These are phyloP conservation scores for Drosophila austrosaltans DNA, from an alignment of 2,888 invertebrate species.

Conservation along the genomic window DNA sequence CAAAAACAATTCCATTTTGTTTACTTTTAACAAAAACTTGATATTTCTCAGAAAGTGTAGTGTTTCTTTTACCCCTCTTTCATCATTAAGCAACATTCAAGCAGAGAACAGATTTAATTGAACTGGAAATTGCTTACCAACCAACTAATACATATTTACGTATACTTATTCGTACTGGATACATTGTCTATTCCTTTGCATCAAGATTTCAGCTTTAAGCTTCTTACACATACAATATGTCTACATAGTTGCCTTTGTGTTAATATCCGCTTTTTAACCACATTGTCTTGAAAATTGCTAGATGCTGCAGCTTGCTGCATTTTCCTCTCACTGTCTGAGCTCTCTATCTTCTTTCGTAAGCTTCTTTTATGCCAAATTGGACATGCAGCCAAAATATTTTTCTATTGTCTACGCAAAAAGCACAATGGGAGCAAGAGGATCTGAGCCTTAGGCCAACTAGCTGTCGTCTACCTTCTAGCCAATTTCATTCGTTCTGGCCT, in stretches of 20 bases:
- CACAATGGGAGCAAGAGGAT: slow-evolving; percentile 9
- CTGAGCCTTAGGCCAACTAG: neutral
- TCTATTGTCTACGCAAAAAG: slow-evolving; percentile 4
- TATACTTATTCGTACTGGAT: too few species aligned
- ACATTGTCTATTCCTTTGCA: too few species aligned
- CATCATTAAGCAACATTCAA: too few species aligned
- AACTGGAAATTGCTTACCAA: too few species aligned
- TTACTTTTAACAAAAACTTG: too few species aligned
- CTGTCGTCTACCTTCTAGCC: neutral
- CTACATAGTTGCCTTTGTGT: neutral
- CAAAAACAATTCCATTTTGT: too few species aligned
- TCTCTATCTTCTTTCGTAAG: neutral
- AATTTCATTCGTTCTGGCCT: neutral
- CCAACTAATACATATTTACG: too few species aligned
- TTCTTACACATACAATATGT: neutral
- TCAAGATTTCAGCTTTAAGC: neutral
- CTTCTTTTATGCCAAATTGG: slow-evolving; percentile 11
- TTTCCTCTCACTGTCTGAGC: neutral
- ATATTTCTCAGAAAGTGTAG: too few species aligned
- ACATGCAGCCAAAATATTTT: slow-evolving; percentile 6
- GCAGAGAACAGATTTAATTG: too few species aligned
- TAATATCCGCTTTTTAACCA: slow-evolving; percentile 5
- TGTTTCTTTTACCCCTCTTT: too few species aligned
- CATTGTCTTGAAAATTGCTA: slow-evolving; percentile 1
- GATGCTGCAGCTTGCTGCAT: neutral